A percentile compares a stretch with the other conserved stretches of the same genome.
phyloP scores from a whole-genome alignment of 2,797 vertebrate genomes.

The Mormyrops attenuatus region DNA sequence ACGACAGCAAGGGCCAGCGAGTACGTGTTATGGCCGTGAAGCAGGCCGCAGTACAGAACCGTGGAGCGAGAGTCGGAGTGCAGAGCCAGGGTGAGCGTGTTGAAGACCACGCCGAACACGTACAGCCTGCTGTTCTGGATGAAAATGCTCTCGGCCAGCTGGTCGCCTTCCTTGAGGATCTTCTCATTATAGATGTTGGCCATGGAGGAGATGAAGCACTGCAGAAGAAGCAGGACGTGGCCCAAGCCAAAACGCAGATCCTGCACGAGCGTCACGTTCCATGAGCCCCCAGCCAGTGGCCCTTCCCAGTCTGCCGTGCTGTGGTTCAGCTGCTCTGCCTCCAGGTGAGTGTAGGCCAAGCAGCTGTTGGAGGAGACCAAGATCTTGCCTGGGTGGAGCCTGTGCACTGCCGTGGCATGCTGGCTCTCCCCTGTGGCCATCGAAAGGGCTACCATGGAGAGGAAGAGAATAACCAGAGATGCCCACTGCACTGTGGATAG shows the following conservation, averaged over 20 bases:
- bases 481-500: constrained; percentile 93
- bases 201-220: constrained; percentile 90
- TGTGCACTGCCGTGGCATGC: constrained; percentile 58
- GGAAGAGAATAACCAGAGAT: constrained; percentile 82
- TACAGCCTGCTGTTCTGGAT: constrained; percentile 94
- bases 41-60: constrained; percentile 77
- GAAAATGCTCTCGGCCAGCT: constrained; percentile 86
- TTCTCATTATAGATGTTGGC: constrained; percentile 99
- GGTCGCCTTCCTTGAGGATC: constrained; percentile 89
- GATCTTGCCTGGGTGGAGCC: constrained; percentile 67
- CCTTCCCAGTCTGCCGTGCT: constrained; percentile 52
- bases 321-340: constrained; percentile 59
- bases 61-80: constrained; percentile 67
- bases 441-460: constrained; percentile 85
- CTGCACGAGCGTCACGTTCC: constrained; percentile 61
- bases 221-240: constrained; percentile 80
- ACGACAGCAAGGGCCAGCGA: constrained; percentile 81
- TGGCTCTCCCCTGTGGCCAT: constrained; percentile 66
- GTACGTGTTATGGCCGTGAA: constrained; percentile 90
- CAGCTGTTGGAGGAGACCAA: constrained; percentile 80
- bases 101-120: constrained; percentile 83
- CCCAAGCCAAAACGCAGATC: constrained; percentile 76
- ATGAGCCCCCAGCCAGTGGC: constrained; percentile 59
- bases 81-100: constrained; percentile 74
- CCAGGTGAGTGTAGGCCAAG: constrained; percentile 60